phyloP scores from a whole-genome alignment of 2,888 invertebrate genomes.

The Gnatocerus cornutus region DNA sequence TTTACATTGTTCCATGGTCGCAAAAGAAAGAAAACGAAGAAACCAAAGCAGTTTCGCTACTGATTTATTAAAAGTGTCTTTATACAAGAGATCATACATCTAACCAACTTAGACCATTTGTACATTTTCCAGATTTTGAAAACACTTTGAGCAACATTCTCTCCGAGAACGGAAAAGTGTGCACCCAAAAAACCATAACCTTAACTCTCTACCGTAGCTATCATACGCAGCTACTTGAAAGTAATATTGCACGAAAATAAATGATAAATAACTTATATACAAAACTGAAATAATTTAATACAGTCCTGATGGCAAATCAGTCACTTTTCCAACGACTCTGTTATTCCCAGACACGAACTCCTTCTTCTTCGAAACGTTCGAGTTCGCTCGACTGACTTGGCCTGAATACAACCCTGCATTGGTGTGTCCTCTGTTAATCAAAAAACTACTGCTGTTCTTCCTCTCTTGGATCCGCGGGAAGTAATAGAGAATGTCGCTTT shows the following conservation, averaged over 20 bases:
- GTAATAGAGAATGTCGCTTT: conserved; percentile 70
- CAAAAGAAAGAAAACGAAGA: too few species aligned
- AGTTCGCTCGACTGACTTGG: conserved; percentile 68
- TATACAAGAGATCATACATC: conserved; percentile 43
- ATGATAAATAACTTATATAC: conserved; percentile 42
- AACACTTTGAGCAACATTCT: conserved; percentile 43
- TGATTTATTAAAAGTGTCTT: conserved; percentile 23
- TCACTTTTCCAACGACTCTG: conserved; percentile 75
- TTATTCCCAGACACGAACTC: conserved; percentile 53
- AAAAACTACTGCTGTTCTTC: conserved; percentile 73
- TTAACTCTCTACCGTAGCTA: conserved; percentile 26
- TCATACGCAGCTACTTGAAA: conserved; percentile 20
- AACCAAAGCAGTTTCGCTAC: too few species aligned
- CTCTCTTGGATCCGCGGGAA: conserved; percentile 69
- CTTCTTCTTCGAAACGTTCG: conserved; percentile 66
- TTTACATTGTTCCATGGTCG: too few species aligned
- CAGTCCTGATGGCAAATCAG: conserved; percentile 83
- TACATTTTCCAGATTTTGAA: conserved; percentile 30
- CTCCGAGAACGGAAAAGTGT: conserved; percentile 38
- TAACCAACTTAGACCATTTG: conserved; percentile 37
- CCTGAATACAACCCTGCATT: conserved; percentile 81
- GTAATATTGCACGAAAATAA: conserved; percentile 47
- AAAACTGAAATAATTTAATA: conserved; percentile 71
- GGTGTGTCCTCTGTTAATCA: conserved; percentile 77
- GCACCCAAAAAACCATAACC: conserved; percentile 35